Conservation (phyloP, 2,888 invertebrate species). For the Galeopsomyia nigrocyanea region DNA sequence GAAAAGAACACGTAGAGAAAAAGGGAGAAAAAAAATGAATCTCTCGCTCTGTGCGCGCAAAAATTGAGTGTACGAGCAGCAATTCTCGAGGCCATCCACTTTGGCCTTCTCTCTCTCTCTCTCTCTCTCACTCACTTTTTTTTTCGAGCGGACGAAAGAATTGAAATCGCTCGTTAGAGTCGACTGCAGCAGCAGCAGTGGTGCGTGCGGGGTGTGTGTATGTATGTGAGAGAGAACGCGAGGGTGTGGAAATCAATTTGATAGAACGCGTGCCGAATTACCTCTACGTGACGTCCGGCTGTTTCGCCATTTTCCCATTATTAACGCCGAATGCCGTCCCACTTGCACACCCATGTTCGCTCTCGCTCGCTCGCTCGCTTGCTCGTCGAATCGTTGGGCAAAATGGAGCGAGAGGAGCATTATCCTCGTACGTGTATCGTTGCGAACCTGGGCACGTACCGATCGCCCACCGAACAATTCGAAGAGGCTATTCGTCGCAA, state of each 20-base stretch:
- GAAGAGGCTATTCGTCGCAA: slow-evolving; percentile 54
- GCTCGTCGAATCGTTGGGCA: slow-evolving; percentile 1
- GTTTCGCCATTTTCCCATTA: slow-evolving; percentile 68
- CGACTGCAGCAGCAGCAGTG: not conserved
- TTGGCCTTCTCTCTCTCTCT: slow-evolving; percentile 2
- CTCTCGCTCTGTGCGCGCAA: not conserved
- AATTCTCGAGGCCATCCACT: not conserved
- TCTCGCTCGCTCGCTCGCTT: not conserved
- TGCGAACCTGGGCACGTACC: slow-evolving; percentile 62
- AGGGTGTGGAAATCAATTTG: slow-evolving; percentile 66
- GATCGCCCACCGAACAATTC: slow-evolving; percentile 51
- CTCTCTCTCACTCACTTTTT: slow-evolving; percentile 30
- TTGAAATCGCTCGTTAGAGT: slow-evolving; percentile 47
- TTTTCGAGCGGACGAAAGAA: slow-evolving; percentile 40
- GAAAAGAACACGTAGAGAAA: not conserved
- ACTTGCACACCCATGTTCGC: slow-evolving; percentile 40
- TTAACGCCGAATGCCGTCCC: slow-evolving; percentile 60
- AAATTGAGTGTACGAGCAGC: slow-evolving; percentile 16
- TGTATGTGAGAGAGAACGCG: slow-evolving; percentile 4
- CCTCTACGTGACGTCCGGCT: slow-evolving; percentile 68
- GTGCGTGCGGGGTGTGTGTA: slow-evolving; percentile 2
- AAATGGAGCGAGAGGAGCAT: slow-evolving; percentile 29
- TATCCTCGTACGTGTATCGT: slow-evolving; percentile 51
- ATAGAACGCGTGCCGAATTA: slow-evolving; percentile 68
- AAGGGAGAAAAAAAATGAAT: not conserved